These are phyloP conservation scores for Myiozetetes cayanensis DNA, from an alignment of 2,113 vertebrate species.

Conservation along the genomic window DNA sequence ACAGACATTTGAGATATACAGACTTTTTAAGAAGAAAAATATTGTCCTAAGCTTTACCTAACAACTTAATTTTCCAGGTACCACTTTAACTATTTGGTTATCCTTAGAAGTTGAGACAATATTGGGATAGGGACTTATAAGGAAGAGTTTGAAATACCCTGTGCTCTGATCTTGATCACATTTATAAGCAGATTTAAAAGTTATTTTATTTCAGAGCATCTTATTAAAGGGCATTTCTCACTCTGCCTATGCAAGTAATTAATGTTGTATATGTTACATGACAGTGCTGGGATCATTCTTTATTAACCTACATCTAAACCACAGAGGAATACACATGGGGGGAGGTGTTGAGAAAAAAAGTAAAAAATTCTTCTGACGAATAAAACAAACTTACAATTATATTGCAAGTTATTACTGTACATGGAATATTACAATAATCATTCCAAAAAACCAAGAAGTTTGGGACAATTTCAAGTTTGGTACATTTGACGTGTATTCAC, in stretches of 20 bases:
- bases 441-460: background rate
- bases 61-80: constrained; percentile 10
- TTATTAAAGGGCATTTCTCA: background rate
- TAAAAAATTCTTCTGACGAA: constrained; percentile 16
- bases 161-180: constrained; percentile 33
- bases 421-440: constrained; percentile 17
- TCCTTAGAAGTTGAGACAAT: background rate
- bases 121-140: background rate
- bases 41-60: background rate
- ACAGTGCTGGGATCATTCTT: background rate
- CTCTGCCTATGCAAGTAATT: constrained; percentile 29
- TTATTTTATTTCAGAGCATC: background rate
- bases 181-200: constrained; percentile 35
- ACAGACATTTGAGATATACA: background rate
- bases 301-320: constrained; percentile 18
- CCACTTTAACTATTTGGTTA: constrained; percentile 27
- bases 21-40: background rate
- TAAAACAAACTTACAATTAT: constrained; percentile 45
- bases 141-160: constrained; percentile 1
- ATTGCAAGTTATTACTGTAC: constrained; percentile 34
- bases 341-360: constrained; percentile 28
- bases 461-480: constrained; percentile 2
- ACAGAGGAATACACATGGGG: background rate
- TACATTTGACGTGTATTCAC: background rate
- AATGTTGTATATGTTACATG: background rate